phyloP scores from a whole-genome alignment of 2,888 invertebrate species.

The Girardia tigrina region DNA sequence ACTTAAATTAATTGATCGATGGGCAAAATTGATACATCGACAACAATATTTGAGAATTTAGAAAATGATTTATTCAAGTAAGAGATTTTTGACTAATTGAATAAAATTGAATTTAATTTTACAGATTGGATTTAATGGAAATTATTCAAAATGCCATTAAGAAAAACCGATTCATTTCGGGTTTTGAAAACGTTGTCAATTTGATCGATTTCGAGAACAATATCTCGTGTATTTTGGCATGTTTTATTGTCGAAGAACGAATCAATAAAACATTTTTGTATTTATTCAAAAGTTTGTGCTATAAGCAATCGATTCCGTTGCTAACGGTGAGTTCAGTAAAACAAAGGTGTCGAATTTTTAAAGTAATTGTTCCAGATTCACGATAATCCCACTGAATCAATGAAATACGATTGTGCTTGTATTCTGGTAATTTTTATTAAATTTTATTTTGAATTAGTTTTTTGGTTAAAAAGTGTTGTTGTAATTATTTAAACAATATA shows the following conservation, averaged over 20 bases:
- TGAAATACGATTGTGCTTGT: constrained; percentile 8
- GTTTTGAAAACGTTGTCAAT: constrained; percentile 13
- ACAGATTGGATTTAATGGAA: not conserved
- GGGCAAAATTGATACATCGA: not conserved
- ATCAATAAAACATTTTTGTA: constrained; percentile 6
- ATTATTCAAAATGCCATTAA: not conserved
- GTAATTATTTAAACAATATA: not conserved
- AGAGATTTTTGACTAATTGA: not conserved
- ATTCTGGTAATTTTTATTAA: not conserved
- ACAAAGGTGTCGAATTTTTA: too few species aligned
- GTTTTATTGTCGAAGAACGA: not conserved
- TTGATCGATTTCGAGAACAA: not conserved
- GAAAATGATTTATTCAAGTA: constrained; percentile 14
- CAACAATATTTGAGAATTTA: not conserved
- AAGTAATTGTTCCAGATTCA: too few species aligned
- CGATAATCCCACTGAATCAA: not conserved
- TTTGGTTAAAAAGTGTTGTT: not conserved
- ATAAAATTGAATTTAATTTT: not conserved
- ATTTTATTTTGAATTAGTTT: not conserved
- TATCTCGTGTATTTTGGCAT: not conserved
- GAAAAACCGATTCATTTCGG: not conserved
- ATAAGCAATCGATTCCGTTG: not conserved
- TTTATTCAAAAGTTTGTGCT: constrained; percentile 4
- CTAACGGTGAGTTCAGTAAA: not conserved
- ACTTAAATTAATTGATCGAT: not conserved